phyloP scores from a whole-genome alignment of 1,140 invertebrate genomes.

The Zaprionus capensis region DNA sequence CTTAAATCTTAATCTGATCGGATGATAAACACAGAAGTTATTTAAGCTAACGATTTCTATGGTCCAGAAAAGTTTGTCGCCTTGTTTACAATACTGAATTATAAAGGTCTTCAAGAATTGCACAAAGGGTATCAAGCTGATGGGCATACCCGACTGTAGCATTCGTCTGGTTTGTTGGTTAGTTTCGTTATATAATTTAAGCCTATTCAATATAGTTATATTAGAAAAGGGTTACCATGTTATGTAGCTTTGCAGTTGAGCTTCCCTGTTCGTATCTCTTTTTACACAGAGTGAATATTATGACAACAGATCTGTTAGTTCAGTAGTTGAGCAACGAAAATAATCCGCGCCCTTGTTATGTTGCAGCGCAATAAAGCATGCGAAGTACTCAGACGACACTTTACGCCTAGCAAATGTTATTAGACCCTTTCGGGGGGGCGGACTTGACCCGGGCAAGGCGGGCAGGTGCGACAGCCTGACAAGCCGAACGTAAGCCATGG shows the following conservation, averaged over 20 bases:
- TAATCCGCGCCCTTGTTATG: neutral
- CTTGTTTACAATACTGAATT: no score
- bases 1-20: no score
- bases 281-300: neutral
- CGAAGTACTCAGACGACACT: neutral
- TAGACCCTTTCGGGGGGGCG: neutral
- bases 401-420: neutral
- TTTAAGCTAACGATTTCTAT: no score
- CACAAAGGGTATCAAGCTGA: no score
- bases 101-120: no score
- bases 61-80: no score
- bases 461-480: neutral
- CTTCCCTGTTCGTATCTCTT: neutral
- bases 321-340: neutral
- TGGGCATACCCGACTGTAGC: no score
- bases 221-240: no score
- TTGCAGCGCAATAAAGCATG: neutral
- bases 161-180: no score
- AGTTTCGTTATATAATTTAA: no score
- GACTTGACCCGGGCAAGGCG: neutral
- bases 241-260: neutral
- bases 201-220: no score
- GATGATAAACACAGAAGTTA: no score
- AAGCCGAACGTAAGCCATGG: neutral
- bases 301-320: neutral